Evolutionary conservation across 2,113 vertebrate genomes (phyloP), one percentile per base, ranked within the genome.

Genomic region (Otocyon megalotis): DNA sequence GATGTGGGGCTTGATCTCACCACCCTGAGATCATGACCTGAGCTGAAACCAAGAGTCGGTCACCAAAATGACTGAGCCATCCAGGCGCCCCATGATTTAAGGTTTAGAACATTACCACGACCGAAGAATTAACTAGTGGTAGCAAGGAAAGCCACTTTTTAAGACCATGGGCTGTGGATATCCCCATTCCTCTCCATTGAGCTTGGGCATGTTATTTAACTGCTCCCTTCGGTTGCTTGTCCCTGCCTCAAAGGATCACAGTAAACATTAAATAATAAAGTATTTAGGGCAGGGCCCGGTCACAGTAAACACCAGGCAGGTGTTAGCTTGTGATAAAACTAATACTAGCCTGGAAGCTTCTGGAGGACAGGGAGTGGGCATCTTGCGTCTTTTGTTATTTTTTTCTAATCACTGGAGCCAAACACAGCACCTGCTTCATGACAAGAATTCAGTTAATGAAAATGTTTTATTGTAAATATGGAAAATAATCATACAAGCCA

Each of bases 391-490:
- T 13, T 43, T 35, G 20, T 67, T 28, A 8, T n/a, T n/a, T 82
- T 86, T 84, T 96, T 58, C 37, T 65, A 67, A 74, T 63, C 22
- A 26, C n/a, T 43, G 54, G 76, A 65, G 50, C 50, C 54, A 89
- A 74, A 48, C 22, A n/a, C 1, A 48, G 54, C 32, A 79, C 82
- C 81, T 95, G 54, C 53, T 93, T 90, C 10, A 35, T 32, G 62
- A 50, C 43, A 93, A 60, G 20, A 50, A 80, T 58, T 58, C 71
- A 74, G 50, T 92, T 83, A 88, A 91, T 83, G n/a, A 94, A 82
- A 32, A 86, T 3, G 67, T 53, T 56, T 43, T 32, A 72, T 79
- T 69, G 35, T 54, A 67, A 96, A 76, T 32, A 86, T 85, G 26
- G 62, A 81, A 65, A 93, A 69, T 79, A 67, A 76, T 32, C 74